These are phyloP conservation scores for Neosilurus mollespiculum DNA, from an alignment of 2,797 vertebrate species.

Conservation along the genomic window DNA sequence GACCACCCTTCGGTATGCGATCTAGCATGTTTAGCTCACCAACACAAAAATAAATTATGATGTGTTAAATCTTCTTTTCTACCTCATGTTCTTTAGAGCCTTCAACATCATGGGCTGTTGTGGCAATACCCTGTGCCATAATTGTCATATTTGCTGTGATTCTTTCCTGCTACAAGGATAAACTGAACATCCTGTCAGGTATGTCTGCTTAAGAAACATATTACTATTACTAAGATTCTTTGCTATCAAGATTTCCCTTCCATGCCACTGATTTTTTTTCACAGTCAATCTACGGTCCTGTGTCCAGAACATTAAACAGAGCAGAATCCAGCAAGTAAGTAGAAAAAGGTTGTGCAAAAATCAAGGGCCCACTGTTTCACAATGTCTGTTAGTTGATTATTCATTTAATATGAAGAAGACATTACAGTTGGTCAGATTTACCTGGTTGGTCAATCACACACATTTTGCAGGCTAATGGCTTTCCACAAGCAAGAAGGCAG, in stretches of 20 bases:
- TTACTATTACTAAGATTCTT: background rate
- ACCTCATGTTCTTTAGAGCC: constrained; percentile 50
- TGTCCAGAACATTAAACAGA: constrained; percentile 79
- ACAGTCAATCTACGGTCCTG: constrained; percentile 77
- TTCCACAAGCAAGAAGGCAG: background rate
- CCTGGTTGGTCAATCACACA: background rate
- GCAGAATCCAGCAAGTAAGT: constrained; percentile 76
- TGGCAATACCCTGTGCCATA: constrained; percentile 72
- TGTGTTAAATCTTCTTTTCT: background rate
- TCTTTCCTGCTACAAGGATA: constrained; percentile 80
- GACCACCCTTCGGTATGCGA: constrained; percentile 63
- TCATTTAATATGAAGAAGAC: background rate
- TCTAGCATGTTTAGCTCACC: background rate
- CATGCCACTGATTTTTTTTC: constrained; percentile 9
- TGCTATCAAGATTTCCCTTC: constrained; percentile 11
- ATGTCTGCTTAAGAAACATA: constrained; percentile 25
- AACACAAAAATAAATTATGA: background rate
- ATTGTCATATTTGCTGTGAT: constrained; percentile 73
- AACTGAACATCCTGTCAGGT: constrained; percentile 76
- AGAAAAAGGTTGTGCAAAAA: background rate
- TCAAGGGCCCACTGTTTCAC: background rate
- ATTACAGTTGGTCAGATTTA: background rate
- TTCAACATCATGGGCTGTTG: constrained; percentile 70
- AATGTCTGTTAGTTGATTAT: background rate
- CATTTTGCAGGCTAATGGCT: background rate